Conservation (phyloP, 30 jellyfish, hydroid and myxozoan genomes). For the Pelagia noctiluca region DNA sequence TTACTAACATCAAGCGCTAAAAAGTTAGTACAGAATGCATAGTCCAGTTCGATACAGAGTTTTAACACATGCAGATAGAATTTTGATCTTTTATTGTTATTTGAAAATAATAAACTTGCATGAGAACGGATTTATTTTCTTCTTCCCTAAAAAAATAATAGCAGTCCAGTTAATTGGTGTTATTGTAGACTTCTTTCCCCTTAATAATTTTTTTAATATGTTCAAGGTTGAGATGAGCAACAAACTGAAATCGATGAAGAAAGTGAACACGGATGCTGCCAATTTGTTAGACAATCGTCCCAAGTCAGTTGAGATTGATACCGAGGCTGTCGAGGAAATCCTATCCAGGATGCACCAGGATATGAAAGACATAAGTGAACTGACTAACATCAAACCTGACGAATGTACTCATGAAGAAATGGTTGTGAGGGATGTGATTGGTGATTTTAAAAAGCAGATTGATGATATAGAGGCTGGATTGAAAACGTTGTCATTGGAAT, state of each 20-base stretch:
- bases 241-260: conserved; percentile 49
- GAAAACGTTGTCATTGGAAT: conserved; percentile 6
- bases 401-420: not conserved
- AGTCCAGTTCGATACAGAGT: no score
- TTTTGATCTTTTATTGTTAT: no score
- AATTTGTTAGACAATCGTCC: conserved; percentile 25
- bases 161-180: not conserved
- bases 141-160: no score
- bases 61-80: no score
- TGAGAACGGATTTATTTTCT: no score
- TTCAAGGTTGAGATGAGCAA: conserved; percentile 29
- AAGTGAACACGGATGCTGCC: conserved; percentile 54
- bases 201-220: not conserved
- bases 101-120: no score
- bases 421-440: not conserved
- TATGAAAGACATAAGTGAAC: conserved; percentile 26
- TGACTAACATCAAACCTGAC: not conserved
- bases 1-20: not conserved
- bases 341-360: conserved; percentile 58
- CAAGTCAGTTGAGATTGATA: conserved; percentile 51
- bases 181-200: not conserved
- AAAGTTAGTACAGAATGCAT: no score
- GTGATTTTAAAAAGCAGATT: not conserved
- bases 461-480: not conserved
- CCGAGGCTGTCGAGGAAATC: conserved; percentile 58